These are phyloP conservation scores for Ophion ventricosus DNA, from an alignment of 2,888 invertebrate genomes.

Conservation along the genomic window DNA sequence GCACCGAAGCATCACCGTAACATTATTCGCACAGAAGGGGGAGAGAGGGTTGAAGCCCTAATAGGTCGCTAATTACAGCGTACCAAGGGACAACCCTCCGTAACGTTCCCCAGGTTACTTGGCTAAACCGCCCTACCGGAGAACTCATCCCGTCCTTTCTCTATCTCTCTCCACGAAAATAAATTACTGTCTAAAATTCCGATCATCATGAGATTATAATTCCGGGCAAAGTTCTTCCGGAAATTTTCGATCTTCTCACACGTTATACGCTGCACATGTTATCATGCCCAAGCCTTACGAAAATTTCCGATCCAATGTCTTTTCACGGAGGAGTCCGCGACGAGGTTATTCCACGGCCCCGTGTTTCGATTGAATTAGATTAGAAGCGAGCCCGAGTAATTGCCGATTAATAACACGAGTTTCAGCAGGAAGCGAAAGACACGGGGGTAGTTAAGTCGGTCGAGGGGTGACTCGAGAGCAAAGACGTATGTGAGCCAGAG, in stretches of 20 bases:
- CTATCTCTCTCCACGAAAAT: slow-evolving; percentile 43
- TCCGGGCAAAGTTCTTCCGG: slow-evolving; percentile 6
- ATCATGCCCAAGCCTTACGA: slow-evolving; percentile 6
- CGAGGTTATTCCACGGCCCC: slow-evolving; percentile 17
- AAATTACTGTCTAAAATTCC: slow-evolving; percentile 42
- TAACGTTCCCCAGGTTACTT: slow-evolving; percentile 34
- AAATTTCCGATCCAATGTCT: slow-evolving; percentile 66
- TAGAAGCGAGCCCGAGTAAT: slow-evolving; percentile 76
- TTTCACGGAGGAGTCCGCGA: slow-evolving; percentile 65
- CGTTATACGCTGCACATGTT: neutral
- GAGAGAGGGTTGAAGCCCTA: slow-evolving; percentile 34
- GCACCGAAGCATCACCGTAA: slow-evolving; percentile 39
- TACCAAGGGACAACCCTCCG: slow-evolving; percentile 43
- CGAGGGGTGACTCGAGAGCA: neutral
- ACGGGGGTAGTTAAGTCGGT: neutral
- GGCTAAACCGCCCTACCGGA: slow-evolving; percentile 34
- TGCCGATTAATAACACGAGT: slow-evolving; percentile 79
- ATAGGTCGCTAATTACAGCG: slow-evolving; percentile 65
- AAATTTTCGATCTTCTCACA: slow-evolving; percentile 34
- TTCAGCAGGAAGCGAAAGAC: slow-evolving; percentile 53
- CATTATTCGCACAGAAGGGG: slow-evolving; percentile 10
- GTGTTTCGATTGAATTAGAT: slow-evolving; percentile 74
- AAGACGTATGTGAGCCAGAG: slow-evolving; percentile 36
- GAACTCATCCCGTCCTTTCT: slow-evolving; percentile 46
- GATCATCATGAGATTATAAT: slow-evolving; percentile 27